phyloP scores from a whole-genome alignment of 2,888 invertebrate species.

The Caenorhabditis zanzibari region DNA sequence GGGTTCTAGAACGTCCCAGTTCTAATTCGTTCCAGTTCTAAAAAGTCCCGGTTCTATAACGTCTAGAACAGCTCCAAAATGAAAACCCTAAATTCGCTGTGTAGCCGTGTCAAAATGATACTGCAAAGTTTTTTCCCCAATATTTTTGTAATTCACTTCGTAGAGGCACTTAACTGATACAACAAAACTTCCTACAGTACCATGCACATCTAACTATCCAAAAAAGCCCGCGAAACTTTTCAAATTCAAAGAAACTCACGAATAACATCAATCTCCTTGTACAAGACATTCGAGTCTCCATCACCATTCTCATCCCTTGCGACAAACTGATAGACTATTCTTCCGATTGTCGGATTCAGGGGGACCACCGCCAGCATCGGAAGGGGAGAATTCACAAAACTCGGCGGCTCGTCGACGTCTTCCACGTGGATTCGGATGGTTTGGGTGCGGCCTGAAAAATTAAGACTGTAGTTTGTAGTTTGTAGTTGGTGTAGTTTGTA shows the following conservation, averaged over 20 bases:
- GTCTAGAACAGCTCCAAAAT: too few relatives aligned
- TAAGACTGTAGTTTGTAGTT: neutral
- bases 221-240: too few relatives aligned
- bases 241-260: constrained; percentile 70
- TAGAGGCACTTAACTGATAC: too few relatives aligned
- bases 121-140: too few relatives aligned
- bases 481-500: neutral
- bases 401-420: constrained; percentile 91
- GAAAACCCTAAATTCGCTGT: too few relatives aligned
- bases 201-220: too few relatives aligned
- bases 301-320: constrained; percentile 96
- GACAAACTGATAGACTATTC: constrained; percentile 87
- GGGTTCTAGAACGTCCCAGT: too few relatives aligned
- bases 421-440: constrained; percentile 71
- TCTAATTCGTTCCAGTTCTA: too few relatives aligned
- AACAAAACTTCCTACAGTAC: too few relatives aligned
- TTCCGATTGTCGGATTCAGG: constrained; percentile 75
- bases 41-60: too few relatives aligned
- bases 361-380: constrained; percentile 90
- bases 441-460: constrained; percentile 65
- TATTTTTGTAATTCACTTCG: too few relatives aligned
- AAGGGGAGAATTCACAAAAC: constrained; percentile 96
- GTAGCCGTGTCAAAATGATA: too few relatives aligned
- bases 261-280: constrained; percentile 80
- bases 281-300: constrained; percentile 78